Conservation (phyloP, 1,140 invertebrate species). For the Stegodyphus dumicola region DNA sequence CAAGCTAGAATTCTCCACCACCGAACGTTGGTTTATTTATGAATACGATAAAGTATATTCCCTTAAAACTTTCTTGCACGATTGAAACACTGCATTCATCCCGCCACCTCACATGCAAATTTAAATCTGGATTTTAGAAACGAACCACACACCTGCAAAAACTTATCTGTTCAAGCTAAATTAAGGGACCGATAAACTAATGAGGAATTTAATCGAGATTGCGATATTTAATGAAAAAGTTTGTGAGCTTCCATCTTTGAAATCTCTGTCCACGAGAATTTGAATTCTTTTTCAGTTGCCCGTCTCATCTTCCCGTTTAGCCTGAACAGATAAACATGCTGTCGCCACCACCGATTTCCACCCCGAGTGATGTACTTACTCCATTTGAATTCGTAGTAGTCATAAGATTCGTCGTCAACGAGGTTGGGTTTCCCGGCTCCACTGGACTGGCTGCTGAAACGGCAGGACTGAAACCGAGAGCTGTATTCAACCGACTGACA, state of each 20-base stretch:
- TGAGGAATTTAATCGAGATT: too few relatives aligned
- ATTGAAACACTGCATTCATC: neutral
- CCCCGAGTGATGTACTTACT: constrained; percentile 74
- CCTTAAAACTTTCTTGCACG: too few relatives aligned
- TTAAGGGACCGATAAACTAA: neutral
- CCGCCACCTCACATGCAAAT: constrained; percentile 24
- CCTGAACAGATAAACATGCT: constrained; percentile 37
- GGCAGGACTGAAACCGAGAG: constrained; percentile 83
- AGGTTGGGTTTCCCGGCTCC: constrained; percentile 74
- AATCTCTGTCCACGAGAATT: too few relatives aligned
- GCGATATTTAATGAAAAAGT: too few relatives aligned
- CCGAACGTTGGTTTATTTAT: too few relatives aligned
- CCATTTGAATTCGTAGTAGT: constrained; percentile 83
- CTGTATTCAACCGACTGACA: constrained; percentile 89
- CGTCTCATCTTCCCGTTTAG: neutral
- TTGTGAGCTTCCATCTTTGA: too few relatives aligned
- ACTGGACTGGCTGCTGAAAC: constrained; percentile 75
- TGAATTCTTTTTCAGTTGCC: too few relatives aligned
- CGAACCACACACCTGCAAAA: neutral
- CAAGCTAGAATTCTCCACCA: constrained; percentile 44
- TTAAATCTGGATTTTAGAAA: neutral
- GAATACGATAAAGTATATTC: too few relatives aligned
- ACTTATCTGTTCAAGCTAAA: constrained; percentile 34
- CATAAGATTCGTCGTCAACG: constrained; percentile 88
- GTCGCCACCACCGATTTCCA: constrained; percentile 25